Evolutionary conservation across 1,140 invertebrate genomes (phyloP), one percentile per base, ranked within the genome.

Genomic region (Polypedilum pembai): DNA sequence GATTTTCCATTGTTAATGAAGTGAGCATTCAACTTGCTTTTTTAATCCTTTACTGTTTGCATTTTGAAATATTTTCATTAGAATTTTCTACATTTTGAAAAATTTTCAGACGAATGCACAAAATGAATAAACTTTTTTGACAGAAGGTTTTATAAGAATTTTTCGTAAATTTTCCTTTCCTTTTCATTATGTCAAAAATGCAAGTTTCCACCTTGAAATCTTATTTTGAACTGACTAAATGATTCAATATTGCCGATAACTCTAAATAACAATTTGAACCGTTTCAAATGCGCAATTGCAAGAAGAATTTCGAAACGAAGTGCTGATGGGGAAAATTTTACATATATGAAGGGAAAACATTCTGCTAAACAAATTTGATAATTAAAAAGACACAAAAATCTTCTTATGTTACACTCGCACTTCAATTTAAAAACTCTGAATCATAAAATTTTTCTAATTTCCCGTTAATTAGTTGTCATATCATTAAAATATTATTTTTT

Each of bases 261-360:
- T 12, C 45, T 15, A 56, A n/a, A 4, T 12, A 15, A 4, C 12
- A 56, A 15, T 56, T 56, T 56, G 45, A 56, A 56, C 45, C n/a
- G 45, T 12, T n/a, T n/a, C 45, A n/a, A 56, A 56, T 56, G 45
- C 45, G 45, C 45, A 56, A 4, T n/a, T 15, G 45, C 45, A n/a
- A 56, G 45, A 56, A 56, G 45, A 56, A 56, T 12, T 56, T 56
- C 45, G 45, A 56, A 56, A 56, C 45, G 45, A 56, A 56, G n/a
- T 56, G 45, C 10, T 15, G 24, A 3, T 33, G 24, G 45, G 45
- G n/a, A n/a, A 56, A 56, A 56, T 10, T 15, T 1, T 0, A 15
- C 3, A n/a, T 56, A n/a, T 12, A 15, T 56, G 45, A 56, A n/a
- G 12, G 45, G 45, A 56, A 56, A 45, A 45, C 8, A 45, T 2